Evolutionary conservation across 2,797 vertebrate genomes (phyloP), one percentile per base, ranked within the genome.

Genomic region (Emydoidea blandingii): DNA sequence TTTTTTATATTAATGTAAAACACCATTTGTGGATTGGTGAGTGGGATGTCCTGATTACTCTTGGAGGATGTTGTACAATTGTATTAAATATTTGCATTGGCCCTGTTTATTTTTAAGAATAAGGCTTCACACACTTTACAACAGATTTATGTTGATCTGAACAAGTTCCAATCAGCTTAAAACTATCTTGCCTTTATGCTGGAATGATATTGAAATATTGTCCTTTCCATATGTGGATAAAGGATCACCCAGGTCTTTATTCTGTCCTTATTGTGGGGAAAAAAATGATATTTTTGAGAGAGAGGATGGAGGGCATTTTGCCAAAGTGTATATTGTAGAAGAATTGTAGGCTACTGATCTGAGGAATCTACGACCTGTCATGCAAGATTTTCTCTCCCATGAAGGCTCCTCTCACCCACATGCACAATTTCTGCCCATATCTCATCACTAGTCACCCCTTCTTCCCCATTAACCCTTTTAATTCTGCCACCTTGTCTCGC

Each of bases 101-200:
- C 12, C 23, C 41, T 37, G 8, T 47, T 56, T 59, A 44, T 21
- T 59, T 82, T 82, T 82, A 18, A 82, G 81, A 82, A 47, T 3
- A 31, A 94, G 91, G 37, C 72, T 78, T 78, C 44, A 85, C 16
- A 1, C 37, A 41, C 52, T 96, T 91, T 87, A 76, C 74, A 65
- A 68, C 19, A 89, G 1, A 2, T 85, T 83, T 87, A 79, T 62
- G 54, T n/a, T 2, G 5, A 90, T 85, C 79, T 96, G 44, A 93
- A 86, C 54, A 97, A 87, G 85, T 31, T 57, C 19, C 74, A 79
- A 87, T 37, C 54, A 93, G 65, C 84, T 89, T 94, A 12, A 57
- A 85, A 94, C 56, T 78, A 49, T 88, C 83, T 88, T 94, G 68
- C 54, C 59, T 62, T 85, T 37, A 81, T 49, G 29, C 79, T 96